Evolutionary conservation across 92 coral and sea anemone species (phyloP).

Genomic region (Palythoa grandiflora): DNA sequence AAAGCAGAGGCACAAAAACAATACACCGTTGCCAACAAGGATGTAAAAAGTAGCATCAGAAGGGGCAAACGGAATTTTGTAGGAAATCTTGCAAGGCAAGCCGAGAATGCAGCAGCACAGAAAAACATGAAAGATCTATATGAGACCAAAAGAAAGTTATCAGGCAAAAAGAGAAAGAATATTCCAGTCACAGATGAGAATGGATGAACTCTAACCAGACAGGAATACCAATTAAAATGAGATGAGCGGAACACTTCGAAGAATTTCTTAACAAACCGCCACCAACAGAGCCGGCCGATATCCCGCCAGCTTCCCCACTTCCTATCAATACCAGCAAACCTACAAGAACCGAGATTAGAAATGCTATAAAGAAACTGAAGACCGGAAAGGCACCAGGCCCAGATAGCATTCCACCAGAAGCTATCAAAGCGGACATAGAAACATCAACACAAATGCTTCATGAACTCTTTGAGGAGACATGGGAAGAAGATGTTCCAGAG

Average conservation of each 20-base stretch:
- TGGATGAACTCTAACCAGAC: neutral
- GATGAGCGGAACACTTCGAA: neutral
- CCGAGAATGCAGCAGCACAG: neutral
- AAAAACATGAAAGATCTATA: neutral
- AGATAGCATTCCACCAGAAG: neutral
- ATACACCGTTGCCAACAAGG: slow-evolving; percentile 12
- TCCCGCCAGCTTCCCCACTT: neutral
- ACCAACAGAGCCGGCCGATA: slow-evolving; percentile 2
- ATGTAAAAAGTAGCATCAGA: slow-evolving; percentile 3
- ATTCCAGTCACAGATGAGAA: neutral
- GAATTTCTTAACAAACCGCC: neutral
- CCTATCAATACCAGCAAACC: neutral
- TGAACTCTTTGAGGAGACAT: neutral
- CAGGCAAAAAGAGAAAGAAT: neutral
- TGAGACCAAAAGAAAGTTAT: neutral
- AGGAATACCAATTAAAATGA: neutral
- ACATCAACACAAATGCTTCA: neutral
- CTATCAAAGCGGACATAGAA: no score
- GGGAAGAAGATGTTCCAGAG: neutral
- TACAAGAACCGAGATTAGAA: slow-evolving; percentile 1
- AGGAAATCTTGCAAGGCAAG: slow-evolving; percentile 3
- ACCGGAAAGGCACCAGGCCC: neutral
- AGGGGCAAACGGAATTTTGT: neutral
- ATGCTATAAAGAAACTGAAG: neutral
- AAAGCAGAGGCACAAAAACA: slow-evolving; percentile 23